Percentiles rank a stretch among this genome's conserved stretches.
phyloP scores from a whole-genome alignment of 2,888 invertebrate genomes.

The Hedya salicella region DNA sequence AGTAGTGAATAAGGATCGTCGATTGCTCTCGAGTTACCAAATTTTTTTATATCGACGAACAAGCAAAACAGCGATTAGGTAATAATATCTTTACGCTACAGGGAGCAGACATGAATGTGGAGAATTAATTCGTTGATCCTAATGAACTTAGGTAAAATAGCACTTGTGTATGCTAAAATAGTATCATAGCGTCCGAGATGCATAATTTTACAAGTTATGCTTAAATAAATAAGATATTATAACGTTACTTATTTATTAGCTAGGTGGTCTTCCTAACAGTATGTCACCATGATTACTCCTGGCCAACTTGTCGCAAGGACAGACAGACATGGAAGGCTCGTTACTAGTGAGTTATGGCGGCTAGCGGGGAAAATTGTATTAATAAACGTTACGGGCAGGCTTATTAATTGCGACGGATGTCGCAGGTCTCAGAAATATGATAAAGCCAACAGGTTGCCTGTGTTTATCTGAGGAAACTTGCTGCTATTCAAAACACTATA shows the following conservation, averaged over 20 bases:
- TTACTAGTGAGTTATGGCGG: constrained; percentile 48
- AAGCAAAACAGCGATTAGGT: too few relatives aligned
- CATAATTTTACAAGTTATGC: too few relatives aligned
- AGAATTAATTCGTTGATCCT: too few relatives aligned
- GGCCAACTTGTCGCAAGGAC: constrained; percentile 43
- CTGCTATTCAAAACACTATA: neutral
- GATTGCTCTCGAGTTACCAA: too few relatives aligned
- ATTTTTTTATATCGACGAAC: too few relatives aligned
- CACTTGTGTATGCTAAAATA: too few relatives aligned
- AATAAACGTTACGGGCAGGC: constrained; percentile 48
- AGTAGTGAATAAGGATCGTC: too few relatives aligned
- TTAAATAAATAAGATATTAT: too few relatives aligned
- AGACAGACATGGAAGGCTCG: constrained; percentile 48
- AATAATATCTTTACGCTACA: too few relatives aligned
- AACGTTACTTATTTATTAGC: neutral
- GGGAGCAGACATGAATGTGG: too few relatives aligned
- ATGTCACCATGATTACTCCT: constrained; percentile 32
- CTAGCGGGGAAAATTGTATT: constrained; percentile 48
- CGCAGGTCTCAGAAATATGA: constrained; percentile 34
- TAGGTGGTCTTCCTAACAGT: constrained; percentile 7
- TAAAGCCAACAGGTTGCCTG: constrained; percentile 9
- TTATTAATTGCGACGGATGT: constrained; percentile 52
- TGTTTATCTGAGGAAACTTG: neutral
- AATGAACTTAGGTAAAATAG: too few relatives aligned
- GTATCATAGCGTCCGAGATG: too few relatives aligned